These are phyloP conservation scores for Drosophila subquinaria DNA, from an alignment of 2,888 invertebrate genomes.

Conservation along the genomic window DNA sequence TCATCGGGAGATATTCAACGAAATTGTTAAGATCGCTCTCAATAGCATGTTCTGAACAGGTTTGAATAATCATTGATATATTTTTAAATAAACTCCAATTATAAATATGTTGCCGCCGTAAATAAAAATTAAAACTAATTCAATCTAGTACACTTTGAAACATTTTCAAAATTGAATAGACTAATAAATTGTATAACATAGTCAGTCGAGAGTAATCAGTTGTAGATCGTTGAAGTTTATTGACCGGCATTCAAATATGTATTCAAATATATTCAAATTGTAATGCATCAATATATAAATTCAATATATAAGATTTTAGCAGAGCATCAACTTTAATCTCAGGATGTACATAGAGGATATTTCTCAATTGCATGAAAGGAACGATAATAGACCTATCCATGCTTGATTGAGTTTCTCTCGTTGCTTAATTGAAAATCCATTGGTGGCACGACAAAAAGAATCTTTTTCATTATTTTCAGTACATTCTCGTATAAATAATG, in stretches of 20 bases:
- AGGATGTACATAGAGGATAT: background rate
- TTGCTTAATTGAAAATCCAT: slow-evolving; percentile 58
- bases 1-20: slow-evolving; percentile 14
- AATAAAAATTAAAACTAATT: no score
- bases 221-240: no score
- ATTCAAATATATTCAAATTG: no score
- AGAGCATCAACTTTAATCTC: background rate
- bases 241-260: no score
- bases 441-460: slow-evolving; percentile 10
- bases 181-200: no score
- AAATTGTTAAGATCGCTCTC: background rate
- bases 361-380: background rate
- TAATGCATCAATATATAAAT: no score
- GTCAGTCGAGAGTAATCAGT: no score
- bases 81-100: no score
- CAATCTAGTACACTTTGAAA: no score
- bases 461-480: slow-evolving; percentile 35
- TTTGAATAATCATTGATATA: no score
- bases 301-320: background rate
- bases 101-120: no score
- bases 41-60: background rate
- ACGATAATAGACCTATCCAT: slow-evolving; percentile 3
- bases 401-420: slow-evolving; percentile 7
- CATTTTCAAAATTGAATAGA: no score
- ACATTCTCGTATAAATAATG: slow-evolving; percentile 56